These are phyloP conservation scores for Melipona bicolor DNA, from an alignment of 2,888 invertebrate genomes.

Conservation along the genomic window DNA sequence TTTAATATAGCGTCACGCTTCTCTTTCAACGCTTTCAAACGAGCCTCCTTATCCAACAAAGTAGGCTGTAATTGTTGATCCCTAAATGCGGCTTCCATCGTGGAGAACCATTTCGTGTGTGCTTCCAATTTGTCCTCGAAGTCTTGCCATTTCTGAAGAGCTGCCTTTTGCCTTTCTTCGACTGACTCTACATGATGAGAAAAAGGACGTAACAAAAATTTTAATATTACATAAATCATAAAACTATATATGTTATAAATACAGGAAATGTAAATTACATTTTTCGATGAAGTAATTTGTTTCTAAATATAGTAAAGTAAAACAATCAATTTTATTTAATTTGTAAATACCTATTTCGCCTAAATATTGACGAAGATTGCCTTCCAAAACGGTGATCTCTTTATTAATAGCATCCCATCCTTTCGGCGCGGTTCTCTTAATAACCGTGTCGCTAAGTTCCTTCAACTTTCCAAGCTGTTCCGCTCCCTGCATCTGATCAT, in stretches of 20 bases:
- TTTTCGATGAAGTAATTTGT: too few relatives aligned
- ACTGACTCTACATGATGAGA: constrained; percentile 85
- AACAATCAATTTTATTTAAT: background rate
- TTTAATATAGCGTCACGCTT: constrained; percentile 91
- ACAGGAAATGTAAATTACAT: too few relatives aligned
- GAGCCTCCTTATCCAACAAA: constrained; percentile 91
- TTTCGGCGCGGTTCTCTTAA: constrained; percentile 92
- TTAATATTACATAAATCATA: too few relatives aligned
- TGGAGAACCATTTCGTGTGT: constrained; percentile 94
- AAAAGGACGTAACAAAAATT: background rate
- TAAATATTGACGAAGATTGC: constrained; percentile 88
- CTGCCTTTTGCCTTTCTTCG: constrained; percentile 90
- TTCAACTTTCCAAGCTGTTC: constrained; percentile 89
- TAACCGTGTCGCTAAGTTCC: constrained; percentile 88
- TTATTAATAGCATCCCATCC: constrained; percentile 90
- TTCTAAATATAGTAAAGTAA: too few relatives aligned
- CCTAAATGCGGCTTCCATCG: constrained; percentile 92
- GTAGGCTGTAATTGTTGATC: constrained; percentile 94
- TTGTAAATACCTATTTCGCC: constrained; percentile 86
- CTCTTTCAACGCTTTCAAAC: constrained; percentile 89
- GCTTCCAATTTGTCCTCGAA: constrained; percentile 93
- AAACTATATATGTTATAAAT: too few relatives aligned
- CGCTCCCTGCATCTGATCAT: constrained; percentile 88
- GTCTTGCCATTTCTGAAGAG: constrained; percentile 93
- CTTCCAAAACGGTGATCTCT: constrained; percentile 90